Percentiles rank a stretch among this genome's conserved stretches.
phyloP scores from a whole-genome alignment of 2,113 vertebrate genomes.

The Mus pahari region DNA sequence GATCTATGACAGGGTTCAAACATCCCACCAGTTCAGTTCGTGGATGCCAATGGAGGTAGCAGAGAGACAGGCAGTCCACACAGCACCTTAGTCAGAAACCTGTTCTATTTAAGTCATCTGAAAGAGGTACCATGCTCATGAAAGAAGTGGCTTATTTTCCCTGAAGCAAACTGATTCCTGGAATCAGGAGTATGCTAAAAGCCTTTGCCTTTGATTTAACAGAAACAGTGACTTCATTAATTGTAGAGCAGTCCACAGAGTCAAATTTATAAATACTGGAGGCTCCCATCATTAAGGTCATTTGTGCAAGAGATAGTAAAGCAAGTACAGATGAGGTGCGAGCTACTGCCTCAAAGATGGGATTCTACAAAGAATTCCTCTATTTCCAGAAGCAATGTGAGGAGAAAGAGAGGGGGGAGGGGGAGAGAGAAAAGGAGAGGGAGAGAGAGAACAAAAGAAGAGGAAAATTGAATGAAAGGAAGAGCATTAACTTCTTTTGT shows the following conservation, averaged over 20 bases:
- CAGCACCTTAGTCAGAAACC: neutral
- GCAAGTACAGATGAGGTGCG: neutral
- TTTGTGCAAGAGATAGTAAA: neutral
- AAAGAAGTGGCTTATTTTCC: neutral
- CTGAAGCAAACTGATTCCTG: neutral
- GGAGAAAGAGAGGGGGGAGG: neutral
- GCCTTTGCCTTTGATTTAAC: neutral
- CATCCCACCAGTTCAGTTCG: neutral
- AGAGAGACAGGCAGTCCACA: neutral
- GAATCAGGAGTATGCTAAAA: neutral
- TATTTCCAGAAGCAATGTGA: neutral
- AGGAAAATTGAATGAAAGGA: neutral
- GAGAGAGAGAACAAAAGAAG: rapidly evolving
- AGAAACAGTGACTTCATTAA: neutral
- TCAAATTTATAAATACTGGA: neutral
- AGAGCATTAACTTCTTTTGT: neutral
- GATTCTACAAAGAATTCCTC: neutral
- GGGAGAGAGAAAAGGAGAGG: rapidly evolving
- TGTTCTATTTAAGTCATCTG: neutral
- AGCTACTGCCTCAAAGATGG: neutral
- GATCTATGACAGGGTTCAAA: neutral
- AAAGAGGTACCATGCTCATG: neutral
- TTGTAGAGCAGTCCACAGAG: neutral
- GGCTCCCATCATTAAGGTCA: neutral
- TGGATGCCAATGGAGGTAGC: neutral